phyloP scores from a whole-genome alignment of 2,113 vertebrate species.

The Polyodon spathula region DNA sequence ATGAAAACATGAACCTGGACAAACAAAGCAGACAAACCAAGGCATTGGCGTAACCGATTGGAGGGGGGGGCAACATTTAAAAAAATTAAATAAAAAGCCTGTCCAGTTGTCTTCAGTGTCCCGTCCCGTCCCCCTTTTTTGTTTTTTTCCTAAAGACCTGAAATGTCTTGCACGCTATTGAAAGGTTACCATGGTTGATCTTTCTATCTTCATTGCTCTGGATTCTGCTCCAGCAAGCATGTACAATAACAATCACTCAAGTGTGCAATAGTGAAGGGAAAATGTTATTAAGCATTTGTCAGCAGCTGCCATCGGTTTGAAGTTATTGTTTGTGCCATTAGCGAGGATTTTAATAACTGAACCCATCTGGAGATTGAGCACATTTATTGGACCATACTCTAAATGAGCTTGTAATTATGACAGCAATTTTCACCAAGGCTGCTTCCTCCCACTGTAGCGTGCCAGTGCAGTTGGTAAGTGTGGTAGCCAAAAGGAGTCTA shows the following conservation, averaged over 20 bases:
- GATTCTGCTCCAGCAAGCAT: slow-evolving; percentile 16
- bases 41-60: too few relatives aligned
- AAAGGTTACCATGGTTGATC: slow-evolving; percentile 1
- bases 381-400: slow-evolving; percentile 26
- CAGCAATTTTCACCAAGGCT: too few relatives aligned
- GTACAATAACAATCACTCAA: slow-evolving; percentile 8
- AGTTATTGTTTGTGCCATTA: slow-evolving; percentile 27
- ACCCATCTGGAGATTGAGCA: slow-evolving; percentile 26
- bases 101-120: too few relatives aligned
- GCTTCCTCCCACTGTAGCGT: slow-evolving; percentile 5
- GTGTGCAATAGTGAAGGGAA: slow-evolving; percentile 13
- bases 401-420: slow-evolving; percentile 27
- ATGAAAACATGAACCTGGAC: too few relatives aligned
- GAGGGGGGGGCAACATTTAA: too few relatives aligned
- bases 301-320: slow-evolving; percentile 23
- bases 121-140: too few relatives aligned
- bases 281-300: slow-evolving; percentile 12
- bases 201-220: background rate
- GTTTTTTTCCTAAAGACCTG: too few relatives aligned
- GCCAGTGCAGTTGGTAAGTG: too few relatives aligned
- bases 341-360: slow-evolving; percentile 27
- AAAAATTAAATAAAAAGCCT: too few relatives aligned
- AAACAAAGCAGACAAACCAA: too few relatives aligned
- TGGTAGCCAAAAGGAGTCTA: too few relatives aligned
- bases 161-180: background rate